Base-by-base conservation (phyloP, 2,888 invertebrate species). In the Ophion ventricosus region DNA sequence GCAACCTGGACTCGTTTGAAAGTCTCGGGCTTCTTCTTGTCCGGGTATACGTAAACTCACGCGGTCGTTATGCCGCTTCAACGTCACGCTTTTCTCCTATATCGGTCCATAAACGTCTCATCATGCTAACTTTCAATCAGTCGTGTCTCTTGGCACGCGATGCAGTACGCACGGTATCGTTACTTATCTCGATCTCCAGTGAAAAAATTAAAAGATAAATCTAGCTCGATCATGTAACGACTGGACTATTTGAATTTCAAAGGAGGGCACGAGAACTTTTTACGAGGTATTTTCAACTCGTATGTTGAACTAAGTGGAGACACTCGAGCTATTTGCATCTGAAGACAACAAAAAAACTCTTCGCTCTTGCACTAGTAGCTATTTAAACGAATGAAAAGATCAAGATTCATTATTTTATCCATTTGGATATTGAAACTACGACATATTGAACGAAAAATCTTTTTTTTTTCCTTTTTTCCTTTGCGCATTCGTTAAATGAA, bases 1-100 rank as follows among this genome's bases (percentile, higher is more conserved):
- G 73, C 70, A 80, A 56, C 66, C 84, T 72, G 79, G 67, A 40
- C 61, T 80, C 84, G 82, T 84, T 84, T 76, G 59, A 75, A 76
- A 73, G 80, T 80, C 66, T 66, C 57, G 35, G 17, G 73, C 81
- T 84, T 66, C 72, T 72, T 66, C 64, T 43, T 66, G 59, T 61
- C 61, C 70, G 54, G 49, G 64, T 43, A 54, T 74, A 81, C 80
- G 69, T 74, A 78, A 81, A 81, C 69, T 57, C 67, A 10, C 40
- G 73, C 54, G 35, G 49, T 63, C 81, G 74, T 81, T 79, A 35
- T 29, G 56, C 61, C 59, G 54, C 70, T 81, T 56, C 59, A 23
- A 72, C 78, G 40, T 57, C 66, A 40, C 76, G 23, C 40, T 54
- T 17, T 61, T 64, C 25, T 64, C 49, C 49, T 23, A 64, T 29